These are phyloP conservation scores for Sanderia malayensis DNA, from an alignment of 30 jellyfish, hydroid and myxozoan species.

Conservation along the genomic window DNA sequence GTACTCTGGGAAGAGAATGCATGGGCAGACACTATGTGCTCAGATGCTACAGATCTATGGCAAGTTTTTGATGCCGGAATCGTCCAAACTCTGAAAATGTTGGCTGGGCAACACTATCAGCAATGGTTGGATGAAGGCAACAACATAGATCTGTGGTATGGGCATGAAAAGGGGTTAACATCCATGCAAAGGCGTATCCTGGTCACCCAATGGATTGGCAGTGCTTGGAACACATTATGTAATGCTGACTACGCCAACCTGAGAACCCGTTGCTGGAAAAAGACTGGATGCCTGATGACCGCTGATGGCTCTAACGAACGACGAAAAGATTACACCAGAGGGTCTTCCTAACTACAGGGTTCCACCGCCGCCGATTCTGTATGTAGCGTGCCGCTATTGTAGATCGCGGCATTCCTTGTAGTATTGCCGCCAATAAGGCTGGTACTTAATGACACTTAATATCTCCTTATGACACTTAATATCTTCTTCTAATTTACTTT, in stretches of 20 bases:
- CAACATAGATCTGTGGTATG: slow-evolving; percentile 54
- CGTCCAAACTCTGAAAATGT: slow-evolving; percentile 52
- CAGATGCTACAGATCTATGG: slow-evolving; percentile 63
- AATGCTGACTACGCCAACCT: slow-evolving; percentile 39
- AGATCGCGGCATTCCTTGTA: too few species aligned
- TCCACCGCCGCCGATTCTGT: slow-evolving; percentile 61
- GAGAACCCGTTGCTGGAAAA: slow-evolving; percentile 51
- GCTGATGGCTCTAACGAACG: slow-evolving; percentile 31
- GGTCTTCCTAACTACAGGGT: slow-evolving; percentile 42
- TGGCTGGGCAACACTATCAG: slow-evolving; percentile 43
- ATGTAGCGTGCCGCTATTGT: too few species aligned
- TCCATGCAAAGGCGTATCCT: slow-evolving; percentile 47
- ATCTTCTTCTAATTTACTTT: too few species aligned
- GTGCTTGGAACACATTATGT: slow-evolving; percentile 45
- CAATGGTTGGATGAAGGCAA: slow-evolving; percentile 57
- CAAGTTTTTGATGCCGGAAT: slow-evolving; percentile 78
- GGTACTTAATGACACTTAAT: too few species aligned
- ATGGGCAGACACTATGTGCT: slow-evolving; percentile 32
- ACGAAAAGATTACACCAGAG: slow-evolving; percentile 42
- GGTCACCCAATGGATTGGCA: slow-evolving; percentile 37
- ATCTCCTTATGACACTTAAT: too few species aligned
- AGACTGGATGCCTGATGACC: slow-evolving; percentile 43
- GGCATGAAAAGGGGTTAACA: slow-evolving; percentile 51
- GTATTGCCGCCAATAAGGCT: too few species aligned
- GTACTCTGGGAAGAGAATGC: slow-evolving; percentile 20